Evolutionary conservation across 92 coral and sea anemone species (phyloP).

Genomic region (Siderastrea siderea): DNA sequence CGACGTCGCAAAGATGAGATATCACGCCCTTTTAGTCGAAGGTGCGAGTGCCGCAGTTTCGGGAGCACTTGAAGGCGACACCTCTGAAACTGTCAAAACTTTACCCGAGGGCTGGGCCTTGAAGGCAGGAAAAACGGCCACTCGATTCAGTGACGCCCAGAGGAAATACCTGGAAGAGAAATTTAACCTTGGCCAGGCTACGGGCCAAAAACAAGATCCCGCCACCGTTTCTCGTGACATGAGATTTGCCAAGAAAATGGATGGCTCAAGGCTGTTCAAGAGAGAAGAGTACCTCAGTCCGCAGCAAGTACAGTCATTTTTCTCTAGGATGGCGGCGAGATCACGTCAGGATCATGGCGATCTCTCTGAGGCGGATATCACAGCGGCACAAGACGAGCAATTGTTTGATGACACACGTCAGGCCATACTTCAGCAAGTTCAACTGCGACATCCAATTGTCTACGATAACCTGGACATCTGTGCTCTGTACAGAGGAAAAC

Average conservation of each 20-base stretch:
- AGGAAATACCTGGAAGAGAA: constrained; percentile 61
- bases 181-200: constrained; percentile 53
- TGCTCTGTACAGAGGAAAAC: constrained; percentile 6
- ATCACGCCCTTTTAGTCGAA: constrained; percentile 42
- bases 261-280: constrained; percentile 62
- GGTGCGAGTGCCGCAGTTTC: constrained; percentile 32
- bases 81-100: not conserved
- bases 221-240: constrained; percentile 63
- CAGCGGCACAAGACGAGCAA: not conserved
- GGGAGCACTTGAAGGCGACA: constrained; percentile 24
- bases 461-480: constrained; percentile 40
- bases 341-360: not conserved
- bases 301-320: constrained; percentile 62
- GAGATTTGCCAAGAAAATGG: constrained; percentile 63
- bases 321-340: constrained; percentile 67
- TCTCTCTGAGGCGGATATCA: not conserved
- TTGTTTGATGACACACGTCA: not conserved
- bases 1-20: constrained; percentile 38
- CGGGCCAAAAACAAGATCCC: constrained; percentile 73
- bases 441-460: constrained; percentile 11
- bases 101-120: no score
- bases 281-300: constrained; percentile 50
- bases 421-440: not conserved
- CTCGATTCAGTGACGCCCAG: no score
- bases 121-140: no score